A percentile compares a stretch with the other conserved stretches of the same genome.
phyloP scores from a whole-genome alignment of 2,797 vertebrate species.

The Mallotus villosus region DNA sequence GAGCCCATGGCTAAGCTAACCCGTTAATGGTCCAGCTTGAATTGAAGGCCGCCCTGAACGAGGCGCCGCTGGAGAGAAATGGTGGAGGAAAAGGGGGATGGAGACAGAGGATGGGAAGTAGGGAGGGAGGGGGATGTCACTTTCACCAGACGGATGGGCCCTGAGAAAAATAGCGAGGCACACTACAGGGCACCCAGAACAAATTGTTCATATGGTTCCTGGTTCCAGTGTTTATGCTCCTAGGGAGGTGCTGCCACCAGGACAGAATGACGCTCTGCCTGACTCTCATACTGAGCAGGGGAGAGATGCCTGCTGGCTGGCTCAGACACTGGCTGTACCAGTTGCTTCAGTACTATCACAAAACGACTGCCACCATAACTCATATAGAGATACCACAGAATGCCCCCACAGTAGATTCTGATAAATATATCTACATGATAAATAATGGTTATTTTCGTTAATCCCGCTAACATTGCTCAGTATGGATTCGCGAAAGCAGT shows the following conservation, averaged over 20 bases:
- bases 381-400: background rate
- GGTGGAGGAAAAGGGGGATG: background rate
- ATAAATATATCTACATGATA: background rate
- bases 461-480: too few relatives aligned
- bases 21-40: background rate
- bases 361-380: background rate
- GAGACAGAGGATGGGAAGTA: slow-evolving; percentile 15
- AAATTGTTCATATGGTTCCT: slow-evolving; percentile 49
- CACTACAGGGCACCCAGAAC: slow-evolving; percentile 38
- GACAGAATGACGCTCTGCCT: slow-evolving; percentile 22
- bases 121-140: slow-evolving; percentile 20
- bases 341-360: background rate
- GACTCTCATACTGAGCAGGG: slow-evolving; percentile 23
- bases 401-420: background rate
- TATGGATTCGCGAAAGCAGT: too few relatives aligned
- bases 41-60: background rate
- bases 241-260: slow-evolving; percentile 36
- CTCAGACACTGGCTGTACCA: slow-evolving; percentile 8
- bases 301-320: background rate
- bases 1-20: background rate
- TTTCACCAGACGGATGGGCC: slow-evolving; percentile 45
- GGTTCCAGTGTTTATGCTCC: slow-evolving; percentile 43
- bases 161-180: slow-evolving; percentile 37
- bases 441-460: too few relatives aligned
- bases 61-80: background rate